Evolutionary conservation across 2,888 invertebrate species (phyloP).

Genomic region (Macropis europaea): DNA sequence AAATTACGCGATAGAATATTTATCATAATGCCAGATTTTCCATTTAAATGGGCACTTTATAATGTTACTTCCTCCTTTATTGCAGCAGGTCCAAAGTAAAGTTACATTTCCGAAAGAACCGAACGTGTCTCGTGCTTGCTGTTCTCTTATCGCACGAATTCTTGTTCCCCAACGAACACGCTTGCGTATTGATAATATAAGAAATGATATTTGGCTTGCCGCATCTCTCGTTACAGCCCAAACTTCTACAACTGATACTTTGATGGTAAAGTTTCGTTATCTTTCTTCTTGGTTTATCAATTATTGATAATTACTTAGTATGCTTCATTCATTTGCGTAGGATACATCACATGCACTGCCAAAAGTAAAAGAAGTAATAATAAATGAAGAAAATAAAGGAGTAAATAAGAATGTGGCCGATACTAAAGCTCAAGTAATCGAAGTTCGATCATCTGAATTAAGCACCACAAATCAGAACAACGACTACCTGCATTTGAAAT

Average conservation of each 20-base stretch:
- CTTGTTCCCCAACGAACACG: conserved; percentile 86
- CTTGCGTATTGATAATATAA: conserved; percentile 85
- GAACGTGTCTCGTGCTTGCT: conserved; percentile 84
- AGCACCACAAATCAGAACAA: background rate
- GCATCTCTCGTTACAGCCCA: conserved; percentile 57
- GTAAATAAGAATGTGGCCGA: background rate
- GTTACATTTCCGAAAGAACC: conserved; percentile 86
- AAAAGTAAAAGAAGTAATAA: background rate
- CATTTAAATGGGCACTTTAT: background rate
- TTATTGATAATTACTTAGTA: background rate
- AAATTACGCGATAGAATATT: conserved; percentile 3
- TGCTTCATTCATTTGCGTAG: conserved; percentile 1
- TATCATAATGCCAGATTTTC: background rate
- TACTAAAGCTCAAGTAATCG: background rate
- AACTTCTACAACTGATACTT: conserved; percentile 64
- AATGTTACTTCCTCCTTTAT: conserved; percentile 17
- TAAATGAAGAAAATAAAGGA: background rate
- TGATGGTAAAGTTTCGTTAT: conserved; percentile 49
- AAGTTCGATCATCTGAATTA: background rate
- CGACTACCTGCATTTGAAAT: conserved; percentile 1
- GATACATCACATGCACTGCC: background rate
- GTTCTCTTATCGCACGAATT: conserved; percentile 86
- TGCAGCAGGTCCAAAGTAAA: conserved; percentile 87
- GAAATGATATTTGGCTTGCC: conserved; percentile 85
- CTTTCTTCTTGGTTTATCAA: background rate